phyloP scores from a whole-genome alignment of 2,888 invertebrate species.

The Xylota sylvarum region DNA sequence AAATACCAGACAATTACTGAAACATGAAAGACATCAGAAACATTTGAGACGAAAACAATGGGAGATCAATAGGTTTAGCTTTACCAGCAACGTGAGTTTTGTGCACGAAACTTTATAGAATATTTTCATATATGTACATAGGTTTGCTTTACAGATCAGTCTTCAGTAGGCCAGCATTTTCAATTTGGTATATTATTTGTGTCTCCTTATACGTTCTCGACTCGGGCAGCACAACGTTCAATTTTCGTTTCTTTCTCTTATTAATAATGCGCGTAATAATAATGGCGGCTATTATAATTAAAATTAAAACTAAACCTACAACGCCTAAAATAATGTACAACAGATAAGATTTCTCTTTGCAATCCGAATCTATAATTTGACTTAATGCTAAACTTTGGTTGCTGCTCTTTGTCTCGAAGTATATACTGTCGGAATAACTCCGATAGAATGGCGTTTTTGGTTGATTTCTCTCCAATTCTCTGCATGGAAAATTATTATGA shows the following conservation, averaged over 20 bases:
- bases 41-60: too few species aligned
- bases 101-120: slow-evolving; percentile 18
- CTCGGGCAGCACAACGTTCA: slow-evolving; percentile 92
- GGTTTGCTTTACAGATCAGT: slow-evolving; percentile 87
- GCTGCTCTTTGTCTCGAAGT: slow-evolving; percentile 79
- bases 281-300: slow-evolving; percentile 84
- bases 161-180: slow-evolving; percentile 92
- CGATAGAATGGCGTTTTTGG: slow-evolving; percentile 82
- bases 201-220: slow-evolving; percentile 93
- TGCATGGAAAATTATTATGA: slow-evolving; percentile 81
- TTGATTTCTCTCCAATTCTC: slow-evolving; percentile 79
- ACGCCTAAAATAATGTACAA: slow-evolving; percentile 85
- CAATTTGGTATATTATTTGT: slow-evolving; percentile 93
- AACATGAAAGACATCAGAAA: too few species aligned
- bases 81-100: slow-evolving; percentile 19
- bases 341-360: slow-evolving; percentile 81
- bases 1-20: too few species aligned
- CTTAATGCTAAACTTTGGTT: slow-evolving; percentile 80
- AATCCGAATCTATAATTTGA: slow-evolving; percentile 81
- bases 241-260: slow-evolving; percentile 86
- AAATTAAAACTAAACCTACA: slow-evolving; percentile 85
- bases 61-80: too few species aligned
- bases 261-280: slow-evolving; percentile 85
- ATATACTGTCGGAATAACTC: slow-evolving; percentile 80
- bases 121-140: background rate